phyloP scores from a whole-genome alignment of 2,113 vertebrate species.

The Pygoscelis adeliae region DNA sequence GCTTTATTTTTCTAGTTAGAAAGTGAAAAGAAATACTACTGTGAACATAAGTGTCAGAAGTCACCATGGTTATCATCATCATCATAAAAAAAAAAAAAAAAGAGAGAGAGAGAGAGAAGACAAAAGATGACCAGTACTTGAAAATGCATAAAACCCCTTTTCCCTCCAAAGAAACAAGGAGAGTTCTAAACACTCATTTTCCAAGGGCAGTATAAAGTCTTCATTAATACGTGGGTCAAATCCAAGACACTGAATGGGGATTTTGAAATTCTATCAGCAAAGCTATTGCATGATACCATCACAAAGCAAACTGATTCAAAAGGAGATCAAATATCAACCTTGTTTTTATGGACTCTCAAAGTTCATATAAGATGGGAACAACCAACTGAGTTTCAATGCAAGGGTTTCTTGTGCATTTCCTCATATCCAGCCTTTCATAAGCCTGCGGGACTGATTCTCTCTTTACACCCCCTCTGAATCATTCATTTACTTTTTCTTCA shows the following conservation, averaged over 20 bases:
- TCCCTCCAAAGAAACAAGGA: background rate
- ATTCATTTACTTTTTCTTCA: constrained; percentile 14
- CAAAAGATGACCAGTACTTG: background rate
- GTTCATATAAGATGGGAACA: background rate
- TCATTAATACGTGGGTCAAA: background rate
- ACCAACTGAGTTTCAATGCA: background rate
- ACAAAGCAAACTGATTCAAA: background rate
- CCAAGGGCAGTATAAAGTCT: background rate
- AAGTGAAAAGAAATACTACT: background rate
- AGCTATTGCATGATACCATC: background rate
- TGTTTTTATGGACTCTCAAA: background rate
- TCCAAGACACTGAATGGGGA: background rate
- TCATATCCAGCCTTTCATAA: background rate
- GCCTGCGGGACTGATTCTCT: background rate
- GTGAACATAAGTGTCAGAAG: background rate
- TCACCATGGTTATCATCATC: background rate
- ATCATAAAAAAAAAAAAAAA: background rate
- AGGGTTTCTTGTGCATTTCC: background rate
- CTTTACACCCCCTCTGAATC: background rate
- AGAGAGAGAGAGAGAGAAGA: background rate
- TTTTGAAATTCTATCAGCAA: background rate
- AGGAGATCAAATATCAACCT: background rate
- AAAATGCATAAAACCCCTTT: background rate
- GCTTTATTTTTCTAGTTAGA: background rate
- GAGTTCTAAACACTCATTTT: background rate